These are phyloP conservation scores for Odobenus rosmarus DNA, from an alignment of 2,113 vertebrate species.

Conservation along the genomic window DNA sequence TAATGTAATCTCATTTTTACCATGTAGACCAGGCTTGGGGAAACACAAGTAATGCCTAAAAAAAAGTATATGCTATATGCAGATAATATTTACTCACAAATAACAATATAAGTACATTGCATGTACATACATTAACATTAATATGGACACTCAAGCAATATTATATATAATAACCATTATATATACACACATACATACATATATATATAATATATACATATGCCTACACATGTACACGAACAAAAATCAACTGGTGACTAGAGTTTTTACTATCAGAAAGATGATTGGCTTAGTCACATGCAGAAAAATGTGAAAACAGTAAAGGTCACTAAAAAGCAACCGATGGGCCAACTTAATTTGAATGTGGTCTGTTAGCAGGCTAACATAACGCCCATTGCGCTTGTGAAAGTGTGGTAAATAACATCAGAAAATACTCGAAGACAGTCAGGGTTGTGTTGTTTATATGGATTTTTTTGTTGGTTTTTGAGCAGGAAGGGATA, in stretches of 20 bases:
- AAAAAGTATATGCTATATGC: background rate
- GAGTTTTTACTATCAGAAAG: slow-evolving; percentile 6
- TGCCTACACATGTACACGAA: background rate
- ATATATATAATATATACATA: background rate
- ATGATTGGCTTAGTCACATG: background rate
- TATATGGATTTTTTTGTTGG: background rate
- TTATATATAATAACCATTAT: background rate
- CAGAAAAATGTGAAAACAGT: background rate
- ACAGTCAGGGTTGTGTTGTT: background rate
- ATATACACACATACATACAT: background rate
- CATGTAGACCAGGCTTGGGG: background rate
- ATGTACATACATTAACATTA: background rate
- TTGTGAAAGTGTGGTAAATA: background rate
- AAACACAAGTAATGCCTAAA: background rate
- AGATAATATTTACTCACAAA: background rate
- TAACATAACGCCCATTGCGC: background rate
- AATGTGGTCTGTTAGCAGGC: background rate
- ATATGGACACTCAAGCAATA: background rate
- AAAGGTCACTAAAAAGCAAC: background rate
- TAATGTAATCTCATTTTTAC: background rate
- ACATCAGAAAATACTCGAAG: background rate
- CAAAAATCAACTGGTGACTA: background rate
- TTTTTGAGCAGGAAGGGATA: background rate
- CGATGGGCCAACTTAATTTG: background rate
- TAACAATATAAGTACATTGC: background rate